phyloP scores from a whole-genome alignment of 2,797 vertebrate genomes.

The Benthosema pterotum region DNA sequence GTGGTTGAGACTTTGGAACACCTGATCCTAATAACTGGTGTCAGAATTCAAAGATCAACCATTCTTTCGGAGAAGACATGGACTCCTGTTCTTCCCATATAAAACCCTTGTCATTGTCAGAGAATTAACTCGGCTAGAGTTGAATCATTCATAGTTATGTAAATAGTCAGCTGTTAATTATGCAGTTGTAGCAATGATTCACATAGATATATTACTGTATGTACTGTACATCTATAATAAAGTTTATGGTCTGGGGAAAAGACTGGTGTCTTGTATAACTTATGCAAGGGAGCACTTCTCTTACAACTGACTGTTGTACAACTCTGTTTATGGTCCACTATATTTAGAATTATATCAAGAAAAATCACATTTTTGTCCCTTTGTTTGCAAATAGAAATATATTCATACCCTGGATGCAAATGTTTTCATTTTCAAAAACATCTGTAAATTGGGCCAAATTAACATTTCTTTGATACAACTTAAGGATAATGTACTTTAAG shows the following conservation, averaged over 20 bases:
- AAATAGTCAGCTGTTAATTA: constrained; percentile 46
- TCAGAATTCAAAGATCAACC: constrained; percentile 4
- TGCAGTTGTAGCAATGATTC: constrained; percentile 29
- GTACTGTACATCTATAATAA: constrained; percentile 61
- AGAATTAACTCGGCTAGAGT: constrained; percentile 4
- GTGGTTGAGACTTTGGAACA: neutral
- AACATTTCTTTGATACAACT: too few species aligned
- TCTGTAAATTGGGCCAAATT: too few species aligned
- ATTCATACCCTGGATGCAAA: too few species aligned
- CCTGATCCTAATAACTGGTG: constrained; percentile 1
- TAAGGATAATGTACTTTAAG: too few species aligned
- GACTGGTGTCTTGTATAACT: constrained; percentile 12
- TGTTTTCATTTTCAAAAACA: too few species aligned
- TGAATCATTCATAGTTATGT: constrained; percentile 36
- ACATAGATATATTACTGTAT: constrained; percentile 16
- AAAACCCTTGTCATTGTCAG: constrained; percentile 5
- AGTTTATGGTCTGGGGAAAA: constrained; percentile 37
- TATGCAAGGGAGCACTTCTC: neutral
- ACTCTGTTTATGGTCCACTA: too few species aligned
- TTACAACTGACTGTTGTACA: too few species aligned
- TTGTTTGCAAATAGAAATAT: too few species aligned
- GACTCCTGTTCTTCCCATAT: constrained; percentile 6
- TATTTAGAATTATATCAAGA: too few species aligned
- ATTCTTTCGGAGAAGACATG: constrained; percentile 4
- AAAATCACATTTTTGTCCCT: too few species aligned